Evolutionary conservation across 2,113 vertebrate genomes (phyloP).

Genomic region (Grantiella picta): DNA sequence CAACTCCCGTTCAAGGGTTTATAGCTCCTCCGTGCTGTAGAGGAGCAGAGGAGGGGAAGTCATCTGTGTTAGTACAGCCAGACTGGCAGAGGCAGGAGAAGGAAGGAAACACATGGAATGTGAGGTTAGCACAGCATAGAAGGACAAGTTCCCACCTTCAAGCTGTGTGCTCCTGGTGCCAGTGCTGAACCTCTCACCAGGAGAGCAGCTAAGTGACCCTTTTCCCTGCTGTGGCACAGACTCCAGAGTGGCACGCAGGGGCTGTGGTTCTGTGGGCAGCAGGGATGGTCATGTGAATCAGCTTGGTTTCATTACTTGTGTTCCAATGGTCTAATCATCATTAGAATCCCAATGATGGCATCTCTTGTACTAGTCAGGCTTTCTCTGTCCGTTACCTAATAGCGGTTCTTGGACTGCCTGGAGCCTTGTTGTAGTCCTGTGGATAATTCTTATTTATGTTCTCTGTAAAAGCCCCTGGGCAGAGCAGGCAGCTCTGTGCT

Average conservation of each 20-base stretch:
- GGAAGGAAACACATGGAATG: fast-evolving
- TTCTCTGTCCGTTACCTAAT: not conserved
- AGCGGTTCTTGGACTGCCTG: not conserved
- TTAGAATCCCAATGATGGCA: not conserved
- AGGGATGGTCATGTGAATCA: too few species aligned
- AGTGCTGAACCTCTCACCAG: not conserved
- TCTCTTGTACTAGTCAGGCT: fast-evolving
- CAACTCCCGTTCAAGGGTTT: not conserved
- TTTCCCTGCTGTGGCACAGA: not conserved
- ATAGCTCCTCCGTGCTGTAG: fast-evolving
- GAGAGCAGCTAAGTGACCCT: not conserved
- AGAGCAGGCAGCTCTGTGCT: not conserved
- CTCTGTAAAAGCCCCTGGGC: not conserved
- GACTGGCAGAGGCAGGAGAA: too few species aligned
- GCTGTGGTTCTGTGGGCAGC: not conserved
- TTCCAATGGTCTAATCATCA: not conserved
- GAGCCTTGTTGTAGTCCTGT: not conserved
- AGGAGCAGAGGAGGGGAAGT: not conserved
- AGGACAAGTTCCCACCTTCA: not conserved
- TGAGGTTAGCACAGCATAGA: not conserved
- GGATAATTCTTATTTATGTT: not conserved
- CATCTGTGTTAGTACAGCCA: fast-evolving
- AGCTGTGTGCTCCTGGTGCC: not conserved
- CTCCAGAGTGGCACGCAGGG: not conserved
- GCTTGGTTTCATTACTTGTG: fast-evolving